Conservation (phyloP, 2,888 invertebrate species). For the Idaea aversata region DNA sequence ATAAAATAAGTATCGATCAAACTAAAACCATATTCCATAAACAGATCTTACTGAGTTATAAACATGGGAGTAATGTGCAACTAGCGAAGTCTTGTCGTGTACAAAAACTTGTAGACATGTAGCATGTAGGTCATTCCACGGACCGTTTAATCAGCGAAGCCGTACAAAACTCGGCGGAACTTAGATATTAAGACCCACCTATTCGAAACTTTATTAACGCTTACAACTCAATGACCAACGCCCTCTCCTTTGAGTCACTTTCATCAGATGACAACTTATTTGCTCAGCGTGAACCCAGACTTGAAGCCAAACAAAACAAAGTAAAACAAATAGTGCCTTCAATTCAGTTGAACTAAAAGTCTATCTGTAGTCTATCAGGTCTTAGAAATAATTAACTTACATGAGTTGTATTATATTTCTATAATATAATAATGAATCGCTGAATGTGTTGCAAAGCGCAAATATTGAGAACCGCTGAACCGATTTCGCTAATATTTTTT, state of each 20-base stretch:
- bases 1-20: neutral
- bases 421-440: too few species aligned
- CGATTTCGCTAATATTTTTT: too few species aligned
- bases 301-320: too few species aligned
- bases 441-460: too few species aligned
- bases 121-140: slow-evolving; percentile 18
- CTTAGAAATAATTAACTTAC: too few species aligned
- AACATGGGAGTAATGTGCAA: slow-evolving; percentile 1
- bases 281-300: neutral
- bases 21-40: neutral
- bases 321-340: too few species aligned
- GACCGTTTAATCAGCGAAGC: slow-evolving; percentile 19
- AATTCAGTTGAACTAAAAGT: too few species aligned
- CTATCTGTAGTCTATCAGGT: too few species aligned
- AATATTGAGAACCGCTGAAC: too few species aligned
- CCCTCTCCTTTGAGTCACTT: neutral
- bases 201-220: too few species aligned
- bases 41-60: neutral
- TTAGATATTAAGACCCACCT: too few species aligned
- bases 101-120: slow-evolving; percentile 21
- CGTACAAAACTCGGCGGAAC: slow-evolving; percentile 12
- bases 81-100: slow-evolving; percentile 2
- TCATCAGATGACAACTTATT: neutral
- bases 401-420: too few species aligned
- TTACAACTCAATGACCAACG: neutral